A percentile compares a stretch with the other conserved stretches of the same genome.
These are phyloP conservation scores for Leiothrix lutea DNA, from an alignment of 2,113 vertebrate species.

Conservation along the genomic window DNA sequence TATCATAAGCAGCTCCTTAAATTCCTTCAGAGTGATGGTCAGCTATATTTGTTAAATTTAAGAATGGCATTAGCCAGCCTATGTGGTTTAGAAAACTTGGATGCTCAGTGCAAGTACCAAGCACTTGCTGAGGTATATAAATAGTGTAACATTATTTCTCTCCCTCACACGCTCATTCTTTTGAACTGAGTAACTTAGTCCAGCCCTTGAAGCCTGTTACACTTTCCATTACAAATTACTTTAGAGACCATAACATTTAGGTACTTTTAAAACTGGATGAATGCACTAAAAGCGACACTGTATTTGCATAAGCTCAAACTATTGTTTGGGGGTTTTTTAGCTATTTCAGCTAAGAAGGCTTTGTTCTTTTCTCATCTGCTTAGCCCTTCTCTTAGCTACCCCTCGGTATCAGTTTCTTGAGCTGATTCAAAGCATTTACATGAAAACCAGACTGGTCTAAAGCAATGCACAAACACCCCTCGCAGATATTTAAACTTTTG, in stretches of 20 bases:
- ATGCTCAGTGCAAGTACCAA: not conserved
- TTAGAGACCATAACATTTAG: not conserved
- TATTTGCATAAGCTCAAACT: not conserved
- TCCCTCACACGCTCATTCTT: not conserved
- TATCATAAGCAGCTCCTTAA: not conserved
- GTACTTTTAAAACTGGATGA: not conserved
- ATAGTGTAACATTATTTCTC: not conserved
- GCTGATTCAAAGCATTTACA: not conserved
- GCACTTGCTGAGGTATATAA: not conserved
- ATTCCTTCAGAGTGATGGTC: not conserved
- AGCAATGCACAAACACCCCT: not conserved
- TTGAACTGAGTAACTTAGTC: constrained; percentile 21
- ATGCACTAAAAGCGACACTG: not conserved
- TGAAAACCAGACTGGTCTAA: not conserved
- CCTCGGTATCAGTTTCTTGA: not conserved
- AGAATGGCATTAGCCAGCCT: not conserved
- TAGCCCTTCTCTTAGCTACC: not conserved
- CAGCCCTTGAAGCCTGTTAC: not conserved
- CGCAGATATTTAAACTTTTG: not conserved
- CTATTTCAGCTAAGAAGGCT: not conserved
- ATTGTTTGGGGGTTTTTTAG: not conserved
- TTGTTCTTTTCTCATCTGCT: not conserved
- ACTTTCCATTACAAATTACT: not conserved
- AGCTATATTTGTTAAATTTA: not conserved
- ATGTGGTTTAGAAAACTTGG: not conserved